Conservation (phyloP, 2,113 vertebrate species). For the Nothoprocta pentlandii region DNA sequence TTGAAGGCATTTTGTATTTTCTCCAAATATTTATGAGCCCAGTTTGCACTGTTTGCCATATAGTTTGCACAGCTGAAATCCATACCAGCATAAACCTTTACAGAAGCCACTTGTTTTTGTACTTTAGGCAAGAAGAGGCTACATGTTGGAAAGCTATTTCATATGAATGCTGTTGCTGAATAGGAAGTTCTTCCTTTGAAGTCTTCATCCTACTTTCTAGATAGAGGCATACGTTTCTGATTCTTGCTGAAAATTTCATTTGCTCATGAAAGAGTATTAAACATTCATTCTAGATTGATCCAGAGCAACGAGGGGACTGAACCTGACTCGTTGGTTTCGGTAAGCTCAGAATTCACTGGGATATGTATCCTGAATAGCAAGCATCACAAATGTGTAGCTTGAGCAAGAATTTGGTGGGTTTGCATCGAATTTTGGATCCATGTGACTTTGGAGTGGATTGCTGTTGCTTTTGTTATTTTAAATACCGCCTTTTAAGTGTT, state of each 20-base stretch:
- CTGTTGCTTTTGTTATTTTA: background rate
- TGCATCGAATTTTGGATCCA: background rate
- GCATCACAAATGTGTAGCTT: background rate
- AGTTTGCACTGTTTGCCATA: background rate
- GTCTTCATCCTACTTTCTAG: background rate
- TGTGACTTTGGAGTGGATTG: background rate
- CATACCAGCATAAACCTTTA: background rate
- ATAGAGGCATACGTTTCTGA: background rate
- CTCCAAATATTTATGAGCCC: conserved; percentile 10
- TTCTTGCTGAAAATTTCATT: background rate
- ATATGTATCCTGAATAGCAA: background rate
- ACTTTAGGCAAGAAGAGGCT: background rate
- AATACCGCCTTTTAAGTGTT: background rate
- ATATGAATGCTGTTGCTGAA: background rate
- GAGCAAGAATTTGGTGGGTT: background rate
- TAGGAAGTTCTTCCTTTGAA: conserved; percentile 54
- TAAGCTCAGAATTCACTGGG: background rate
- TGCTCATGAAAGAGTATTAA: background rate
- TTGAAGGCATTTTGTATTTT: conserved; percentile 36
- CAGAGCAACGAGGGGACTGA: background rate
- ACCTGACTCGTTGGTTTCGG: background rate
- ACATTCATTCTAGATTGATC: background rate
- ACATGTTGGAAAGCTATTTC: background rate
- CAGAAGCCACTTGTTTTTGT: conserved; percentile 4
- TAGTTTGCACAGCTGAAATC: conserved; percentile 45